Percentiles rank a stretch among this genome's conserved stretches.
phyloP scores from a whole-genome alignment of 2,797 vertebrate species.

The Neosilurus hyrtlii region DNA sequence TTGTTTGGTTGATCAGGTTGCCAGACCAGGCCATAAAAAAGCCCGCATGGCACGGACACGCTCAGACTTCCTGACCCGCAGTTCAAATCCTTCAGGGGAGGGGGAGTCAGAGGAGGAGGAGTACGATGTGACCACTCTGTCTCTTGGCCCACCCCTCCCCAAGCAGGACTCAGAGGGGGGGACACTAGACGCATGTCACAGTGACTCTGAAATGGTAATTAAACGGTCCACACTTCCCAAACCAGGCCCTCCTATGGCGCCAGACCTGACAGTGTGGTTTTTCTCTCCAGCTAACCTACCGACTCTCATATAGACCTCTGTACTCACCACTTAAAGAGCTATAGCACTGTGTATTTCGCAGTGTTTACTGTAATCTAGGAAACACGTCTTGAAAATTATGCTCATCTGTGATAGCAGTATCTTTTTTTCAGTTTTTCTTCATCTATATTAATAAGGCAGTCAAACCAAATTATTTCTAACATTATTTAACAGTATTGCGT shows the following conservation, averaged over 20 bases:
- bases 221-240: constrained; percentile 28
- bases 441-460: not conserved
- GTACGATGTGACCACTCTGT: constrained; percentile 75
- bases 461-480: not conserved
- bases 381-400: constrained; percentile 41
- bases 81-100: constrained; percentile 83
- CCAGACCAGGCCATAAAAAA: constrained; percentile 93
- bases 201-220: constrained; percentile 99
- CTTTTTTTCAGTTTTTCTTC: not conserved
- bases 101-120: constrained; percentile 94
- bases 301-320: constrained; percentile 40
- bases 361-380: constrained; percentile 18
- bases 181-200: constrained; percentile 90
- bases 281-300: constrained; percentile 49
- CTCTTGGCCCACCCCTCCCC: constrained; percentile 81
- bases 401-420: constrained; percentile 50
- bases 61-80: constrained; percentile 99
- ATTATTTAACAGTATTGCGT: not conserved
- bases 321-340: constrained; percentile 47
- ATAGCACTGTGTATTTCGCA: constrained; percentile 27
- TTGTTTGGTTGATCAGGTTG: constrained; percentile 80
- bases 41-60: constrained; percentile 99
- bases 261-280: constrained; percentile 24
- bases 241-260: not conserved
- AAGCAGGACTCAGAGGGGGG: constrained; percentile 61